Evolutionary conservation across 2,113 vertebrate genomes (phyloP).

Genomic region (Catharus bicknelli): DNA sequence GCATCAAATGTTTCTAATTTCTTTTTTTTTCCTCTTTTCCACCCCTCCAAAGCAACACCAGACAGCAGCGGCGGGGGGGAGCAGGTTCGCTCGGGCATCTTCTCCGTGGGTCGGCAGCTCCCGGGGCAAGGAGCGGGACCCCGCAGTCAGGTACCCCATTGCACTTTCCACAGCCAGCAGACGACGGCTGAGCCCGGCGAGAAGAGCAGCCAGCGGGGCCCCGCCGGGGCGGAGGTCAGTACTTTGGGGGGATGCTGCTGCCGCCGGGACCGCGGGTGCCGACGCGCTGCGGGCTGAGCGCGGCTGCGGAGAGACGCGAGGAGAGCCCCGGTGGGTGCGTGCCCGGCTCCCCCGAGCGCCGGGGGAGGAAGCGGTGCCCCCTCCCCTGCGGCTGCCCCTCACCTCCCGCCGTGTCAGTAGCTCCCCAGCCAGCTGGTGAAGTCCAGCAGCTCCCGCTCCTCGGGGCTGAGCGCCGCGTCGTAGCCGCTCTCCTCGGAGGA

Average conservation of each 20-base stretch:
- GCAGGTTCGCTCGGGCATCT: not conserved
- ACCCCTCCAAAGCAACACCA: not conserved
- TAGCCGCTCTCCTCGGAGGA: conserved; percentile 89
- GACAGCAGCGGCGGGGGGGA: not conserved
- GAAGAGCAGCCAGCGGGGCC: not conserved
- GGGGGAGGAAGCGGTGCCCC: not conserved
- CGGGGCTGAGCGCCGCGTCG: conserved; percentile 87
- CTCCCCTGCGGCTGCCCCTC: not conserved
- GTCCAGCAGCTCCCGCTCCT: conserved; percentile 88
- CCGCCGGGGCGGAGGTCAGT: not conserved
- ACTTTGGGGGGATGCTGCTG: not conserved
- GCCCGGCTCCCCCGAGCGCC: not conserved
- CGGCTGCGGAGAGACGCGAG: not conserved
- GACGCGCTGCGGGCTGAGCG: not conserved
- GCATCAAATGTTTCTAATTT: not conserved
- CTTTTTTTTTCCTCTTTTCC: not conserved
- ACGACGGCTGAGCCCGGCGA: not conserved
- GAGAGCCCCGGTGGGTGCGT: not conserved
- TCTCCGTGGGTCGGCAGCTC: not conserved
- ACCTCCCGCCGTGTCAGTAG: conserved; percentile 77
- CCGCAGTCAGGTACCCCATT: not conserved
- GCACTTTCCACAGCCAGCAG: conserved; percentile 1
- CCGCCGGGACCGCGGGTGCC: not conserved
- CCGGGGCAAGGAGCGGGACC: not conserved
- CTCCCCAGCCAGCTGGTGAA: conserved; percentile 92